A percentile compares a stretch with the other conserved stretches of the same genome.
Evolutionary conservation across 2,113 vertebrate genomes (phyloP).

Genomic region (Shinisaurus crocodilurus): DNA sequence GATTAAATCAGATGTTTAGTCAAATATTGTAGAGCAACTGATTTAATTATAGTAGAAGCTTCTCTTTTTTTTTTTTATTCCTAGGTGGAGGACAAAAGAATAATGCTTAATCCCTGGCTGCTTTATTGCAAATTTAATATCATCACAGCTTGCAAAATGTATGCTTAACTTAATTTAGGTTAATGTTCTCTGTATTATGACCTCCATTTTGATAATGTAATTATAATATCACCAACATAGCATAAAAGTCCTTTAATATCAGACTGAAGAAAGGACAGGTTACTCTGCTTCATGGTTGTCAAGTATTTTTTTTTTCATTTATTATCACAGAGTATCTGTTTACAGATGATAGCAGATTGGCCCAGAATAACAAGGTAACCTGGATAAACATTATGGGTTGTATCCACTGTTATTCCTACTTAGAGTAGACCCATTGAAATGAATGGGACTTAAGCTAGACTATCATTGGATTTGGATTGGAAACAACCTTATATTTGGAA

Average conservation of each 20-base stretch:
- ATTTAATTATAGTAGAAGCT: slow-evolving; percentile 16
- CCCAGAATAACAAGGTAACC: background rate
- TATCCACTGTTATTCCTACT: too few species aligned
- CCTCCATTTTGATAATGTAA: background rate
- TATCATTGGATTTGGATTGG: too few species aligned
- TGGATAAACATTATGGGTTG: background rate
- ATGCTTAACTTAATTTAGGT: background rate
- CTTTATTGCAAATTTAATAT: slow-evolving; percentile 10
- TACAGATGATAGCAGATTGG: background rate
- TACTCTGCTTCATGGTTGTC: background rate
- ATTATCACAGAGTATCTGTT: background rate
- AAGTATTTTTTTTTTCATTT: background rate
- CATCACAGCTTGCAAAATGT: background rate
- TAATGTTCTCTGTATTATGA: background rate
- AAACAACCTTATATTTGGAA: background rate
- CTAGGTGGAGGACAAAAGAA: slow-evolving; percentile 3
- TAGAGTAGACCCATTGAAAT: too few species aligned
- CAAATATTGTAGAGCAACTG: slow-evolving; percentile 7
- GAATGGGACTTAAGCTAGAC: too few species aligned
- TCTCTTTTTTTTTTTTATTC: background rate
- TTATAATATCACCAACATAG: background rate
- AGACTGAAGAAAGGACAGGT: background rate
- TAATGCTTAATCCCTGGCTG: background rate
- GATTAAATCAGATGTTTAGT: slow-evolving; percentile 40
- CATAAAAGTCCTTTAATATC: background rate